A percentile compares a stretch with the other conserved stretches of the same genome.
Evolutionary conservation across 2,113 vertebrate species (phyloP).

Genomic region (Phyllostomus discolor): DNA sequence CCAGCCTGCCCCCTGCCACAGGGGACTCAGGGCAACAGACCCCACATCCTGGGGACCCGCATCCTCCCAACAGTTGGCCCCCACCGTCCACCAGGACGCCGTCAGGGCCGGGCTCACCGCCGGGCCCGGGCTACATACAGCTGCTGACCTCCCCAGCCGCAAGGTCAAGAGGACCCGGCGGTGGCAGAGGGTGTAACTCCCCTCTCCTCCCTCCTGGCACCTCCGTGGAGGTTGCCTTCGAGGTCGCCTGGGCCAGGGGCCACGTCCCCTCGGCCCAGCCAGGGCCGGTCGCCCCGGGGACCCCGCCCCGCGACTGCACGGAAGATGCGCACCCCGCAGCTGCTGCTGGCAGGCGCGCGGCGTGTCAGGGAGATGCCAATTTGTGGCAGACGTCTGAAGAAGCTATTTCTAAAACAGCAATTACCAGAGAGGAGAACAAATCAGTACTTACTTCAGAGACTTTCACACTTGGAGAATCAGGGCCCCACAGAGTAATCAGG

Average conservation of each 20-base stretch:
- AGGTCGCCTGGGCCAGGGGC: fast-evolving
- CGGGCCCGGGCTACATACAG: not conserved
- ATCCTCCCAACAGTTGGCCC: not conserved
- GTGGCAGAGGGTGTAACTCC: fast-evolving
- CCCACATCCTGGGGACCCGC: fast-evolving
- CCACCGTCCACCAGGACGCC: not conserved
- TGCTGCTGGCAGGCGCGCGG: not conserved
- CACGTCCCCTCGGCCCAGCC: fast-evolving
- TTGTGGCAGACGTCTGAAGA: conserved; percentile 75
- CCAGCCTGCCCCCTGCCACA: too few relatives aligned
- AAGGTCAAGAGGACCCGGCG: not conserved
- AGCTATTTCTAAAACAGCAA: conserved; percentile 84
- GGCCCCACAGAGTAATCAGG: conserved; percentile 79
- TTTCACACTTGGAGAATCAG: conserved; percentile 79
- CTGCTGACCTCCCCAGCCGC: not conserved
- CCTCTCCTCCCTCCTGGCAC: not conserved
- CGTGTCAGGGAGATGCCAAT: conserved; percentile 58
- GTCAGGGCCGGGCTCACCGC: fast-evolving
- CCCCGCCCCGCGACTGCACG: not conserved
- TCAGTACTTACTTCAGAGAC: conserved; percentile 81
- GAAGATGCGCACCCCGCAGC: not conserved
- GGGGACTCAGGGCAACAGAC: fast-evolving
- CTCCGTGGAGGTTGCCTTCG: too few relatives aligned
- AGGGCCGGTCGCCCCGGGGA: not conserved
- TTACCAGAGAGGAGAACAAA: conserved; percentile 83